Evolutionary conservation across 2,888 invertebrate genomes (phyloP).

Genomic region (Mellilla xanthometata): DNA sequence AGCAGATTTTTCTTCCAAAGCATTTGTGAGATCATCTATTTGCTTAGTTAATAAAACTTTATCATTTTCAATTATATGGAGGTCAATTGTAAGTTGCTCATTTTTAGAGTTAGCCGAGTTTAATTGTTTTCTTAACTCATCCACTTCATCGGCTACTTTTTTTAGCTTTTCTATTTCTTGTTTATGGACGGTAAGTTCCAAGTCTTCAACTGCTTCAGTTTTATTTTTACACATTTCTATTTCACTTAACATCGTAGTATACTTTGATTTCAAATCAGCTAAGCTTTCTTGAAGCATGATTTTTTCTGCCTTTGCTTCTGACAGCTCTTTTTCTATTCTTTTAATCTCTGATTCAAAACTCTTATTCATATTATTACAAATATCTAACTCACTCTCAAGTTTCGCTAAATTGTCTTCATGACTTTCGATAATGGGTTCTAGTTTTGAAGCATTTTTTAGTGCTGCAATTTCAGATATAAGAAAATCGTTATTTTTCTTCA

Average conservation of each 20-base stretch:
- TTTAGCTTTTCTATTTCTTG: conserved; percentile 50
- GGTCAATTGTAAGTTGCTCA: conserved; percentile 76
- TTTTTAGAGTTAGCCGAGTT: conserved; percentile 61
- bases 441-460: conserved; percentile 84
- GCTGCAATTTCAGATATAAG: conserved; percentile 85
- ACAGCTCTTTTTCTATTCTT: conserved; percentile 80
- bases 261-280: conserved; percentile 76
- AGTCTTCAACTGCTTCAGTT: conserved; percentile 70
- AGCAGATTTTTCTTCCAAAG: conserved; percentile 46
- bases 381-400: conserved; percentile 86
- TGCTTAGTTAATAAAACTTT: conserved; percentile 72
- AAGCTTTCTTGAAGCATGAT: conserved; percentile 76
- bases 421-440: conserved; percentile 88
- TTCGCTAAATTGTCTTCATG: conserved; percentile 86
- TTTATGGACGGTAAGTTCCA: conserved; percentile 63
- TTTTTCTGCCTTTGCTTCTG: conserved; percentile 65
- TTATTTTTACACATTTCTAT: conserved; percentile 66
- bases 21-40: conserved; percentile 66
- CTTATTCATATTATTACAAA: conserved; percentile 81
- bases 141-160: conserved; percentile 62
- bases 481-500: conserved; percentile 87
- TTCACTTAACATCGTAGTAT: conserved; percentile 74
- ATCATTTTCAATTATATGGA: conserved; percentile 77
- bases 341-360: conserved; percentile 83
- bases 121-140: conserved; percentile 66